Base-by-base conservation (phyloP, 1,140 invertebrate species). In the Octopus sinensis region DNA sequence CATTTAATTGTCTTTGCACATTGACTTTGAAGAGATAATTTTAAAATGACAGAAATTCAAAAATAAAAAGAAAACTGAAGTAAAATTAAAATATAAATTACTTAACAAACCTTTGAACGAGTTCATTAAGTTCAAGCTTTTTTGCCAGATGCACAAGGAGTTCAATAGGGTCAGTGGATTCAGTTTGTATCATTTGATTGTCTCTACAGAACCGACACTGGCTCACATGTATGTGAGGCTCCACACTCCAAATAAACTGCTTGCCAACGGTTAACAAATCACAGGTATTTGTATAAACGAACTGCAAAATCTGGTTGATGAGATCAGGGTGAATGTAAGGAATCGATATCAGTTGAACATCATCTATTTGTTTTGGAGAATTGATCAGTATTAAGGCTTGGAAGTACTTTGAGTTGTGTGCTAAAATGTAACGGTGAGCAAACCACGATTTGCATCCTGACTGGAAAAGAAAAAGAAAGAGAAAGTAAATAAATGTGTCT, bases 271-370 rank as follows among this genome's bases (percentile, higher is more conserved):
- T 90, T 0, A 93, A 87, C 6, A 94, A 91, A 85, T 93, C 92
- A 89, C 94, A 95, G 0, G 89, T 91, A 53, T 93, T 93, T 10
- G 93, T 94, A 85, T 95, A 95, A 78, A 95, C 92, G 87, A 90
- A 95, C 52, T 89, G 85, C 7, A 95, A 85, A 9, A 95, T 88
- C 84, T 94, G 92, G 76, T 93, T 91, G 87, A 95, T 94, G 30
- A 94, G 92, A 13, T 93, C 91, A 4, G 93, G 91, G 77, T 93
- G 90, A 0, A 93, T 87, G 87, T 92, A 91, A 12, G 92, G 90
- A 13, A 94, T 84, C 56, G 30, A 54, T 53, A 76, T 43, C 13
- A 86, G 71, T 17, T 82, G 81, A 9, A 83, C 81, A 78, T 73
- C 17, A 73, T 79, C 76, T 68, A 82, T 81, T 53, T 83, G 81